Evolutionary conservation across 2,797 vertebrate genomes (phyloP).

Genomic region (Muraenolepis orangiensis): DNA sequence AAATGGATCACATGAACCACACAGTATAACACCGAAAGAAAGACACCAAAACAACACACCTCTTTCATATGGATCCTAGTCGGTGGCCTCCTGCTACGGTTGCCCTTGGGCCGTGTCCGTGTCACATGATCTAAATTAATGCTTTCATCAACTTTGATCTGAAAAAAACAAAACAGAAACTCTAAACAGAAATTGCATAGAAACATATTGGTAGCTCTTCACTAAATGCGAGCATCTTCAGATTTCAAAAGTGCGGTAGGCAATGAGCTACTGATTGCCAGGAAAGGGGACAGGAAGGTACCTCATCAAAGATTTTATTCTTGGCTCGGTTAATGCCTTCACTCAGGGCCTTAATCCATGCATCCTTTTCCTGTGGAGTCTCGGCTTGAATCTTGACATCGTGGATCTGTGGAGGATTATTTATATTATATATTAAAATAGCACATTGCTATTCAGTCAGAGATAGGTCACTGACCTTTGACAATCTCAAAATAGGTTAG

Average conservation of each 20-base stretch:
- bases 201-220: neutral
- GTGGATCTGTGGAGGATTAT: conserved; percentile 77
- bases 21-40: conserved; percentile 2
- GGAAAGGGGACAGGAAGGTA: conserved; percentile 42
- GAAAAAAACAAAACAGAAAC: conserved; percentile 34
- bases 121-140: conserved; percentile 89
- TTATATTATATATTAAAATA: neutral
- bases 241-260: neutral
- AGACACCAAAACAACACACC: conserved; percentile 62
- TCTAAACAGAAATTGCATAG: neutral
- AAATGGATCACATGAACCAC: neutral
- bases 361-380: conserved; percentile 85
- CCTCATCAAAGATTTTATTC: conserved; percentile 94
- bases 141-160: conserved; percentile 87
- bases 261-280: neutral
- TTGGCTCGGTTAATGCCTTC: conserved; percentile 88
- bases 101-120: conserved; percentile 81
- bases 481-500: neutral
- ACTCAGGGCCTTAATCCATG: conserved; percentile 90
- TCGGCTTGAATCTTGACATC: conserved; percentile 88
- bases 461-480: neutral
- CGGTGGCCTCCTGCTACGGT: conserved; percentile 83
- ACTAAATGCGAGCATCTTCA: neutral
- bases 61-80: conserved; percentile 93
- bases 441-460: neutral